Evolutionary conservation across 2,797 vertebrate species (phyloP).

Genomic region (Pseudopleuronectes americanus): DNA sequence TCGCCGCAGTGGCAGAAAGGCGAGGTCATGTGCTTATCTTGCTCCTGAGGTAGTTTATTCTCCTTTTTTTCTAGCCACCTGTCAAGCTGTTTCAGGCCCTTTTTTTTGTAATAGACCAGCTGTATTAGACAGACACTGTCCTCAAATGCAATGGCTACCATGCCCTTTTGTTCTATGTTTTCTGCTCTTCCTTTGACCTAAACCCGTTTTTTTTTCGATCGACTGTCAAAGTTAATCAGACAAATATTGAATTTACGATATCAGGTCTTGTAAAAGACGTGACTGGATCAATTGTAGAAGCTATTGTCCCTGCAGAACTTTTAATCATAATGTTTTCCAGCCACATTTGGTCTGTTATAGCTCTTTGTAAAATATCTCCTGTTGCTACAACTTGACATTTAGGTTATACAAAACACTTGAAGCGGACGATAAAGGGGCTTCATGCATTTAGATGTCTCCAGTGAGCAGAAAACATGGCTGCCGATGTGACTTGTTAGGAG

Average conservation of each 20-base stretch:
- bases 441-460: slow-evolving; percentile 29
- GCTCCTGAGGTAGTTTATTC: slow-evolving; percentile 16
- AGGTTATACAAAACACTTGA: slow-evolving; percentile 20
- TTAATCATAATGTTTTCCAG: slow-evolving; percentile 31
- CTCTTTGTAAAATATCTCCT: slow-evolving; percentile 33
- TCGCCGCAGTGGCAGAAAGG: slow-evolving; percentile 26
- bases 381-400: slow-evolving; percentile 45
- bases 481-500: slow-evolving; percentile 39
- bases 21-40: slow-evolving; percentile 28
- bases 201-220: slow-evolving; percentile 11
- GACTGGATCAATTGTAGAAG: slow-evolving; percentile 35
- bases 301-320: slow-evolving; percentile 40
- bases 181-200: slow-evolving; percentile 3
- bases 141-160: slow-evolving; percentile 17
- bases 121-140: slow-evolving; percentile 7
- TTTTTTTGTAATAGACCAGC: slow-evolving; percentile 24
- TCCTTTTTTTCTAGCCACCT: slow-evolving; percentile 11
- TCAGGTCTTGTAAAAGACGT: slow-evolving; percentile 42
- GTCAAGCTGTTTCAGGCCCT: slow-evolving; percentile 30
- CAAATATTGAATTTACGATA: slow-evolving; percentile 31
- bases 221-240: slow-evolving; percentile 40
- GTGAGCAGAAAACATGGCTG: slow-evolving; percentile 38
- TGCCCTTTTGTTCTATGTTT: neutral
- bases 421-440: slow-evolving; percentile 10
- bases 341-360: slow-evolving; percentile 26